Conservation (phyloP, 2,113 vertebrate species). For the Tychaedon coryphoeus region DNA sequence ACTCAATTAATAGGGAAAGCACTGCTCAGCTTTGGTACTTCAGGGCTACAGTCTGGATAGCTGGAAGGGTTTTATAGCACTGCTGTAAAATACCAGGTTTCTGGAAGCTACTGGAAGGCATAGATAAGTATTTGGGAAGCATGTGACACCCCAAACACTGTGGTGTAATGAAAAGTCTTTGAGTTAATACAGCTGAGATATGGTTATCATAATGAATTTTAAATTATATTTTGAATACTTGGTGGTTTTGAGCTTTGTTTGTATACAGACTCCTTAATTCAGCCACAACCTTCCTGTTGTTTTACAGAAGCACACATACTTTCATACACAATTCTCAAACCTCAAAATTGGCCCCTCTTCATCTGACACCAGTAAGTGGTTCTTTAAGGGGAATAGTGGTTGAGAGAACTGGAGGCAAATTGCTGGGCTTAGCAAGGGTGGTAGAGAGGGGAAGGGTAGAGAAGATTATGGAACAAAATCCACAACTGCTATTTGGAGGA, state of each 20-base stretch:
- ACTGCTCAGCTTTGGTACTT: neutral
- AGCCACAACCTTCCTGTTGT: neutral
- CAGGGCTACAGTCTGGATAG: neutral
- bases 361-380: neutral
- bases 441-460: neutral
- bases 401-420: neutral
- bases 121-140: neutral
- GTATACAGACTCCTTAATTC: neutral
- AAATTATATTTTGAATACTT: neutral
- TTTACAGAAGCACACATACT: neutral
- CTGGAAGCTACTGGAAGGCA: neutral
- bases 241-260: neutral
- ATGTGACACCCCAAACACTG: neutral
- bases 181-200: neutral
- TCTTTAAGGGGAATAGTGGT: neutral
- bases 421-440: neutral
- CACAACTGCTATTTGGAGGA: neutral
- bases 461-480: neutral
- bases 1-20: neutral
- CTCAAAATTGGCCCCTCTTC: neutral
- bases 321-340: neutral
- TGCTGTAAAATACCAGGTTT: neutral
- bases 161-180: neutral
- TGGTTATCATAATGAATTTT: neutral
- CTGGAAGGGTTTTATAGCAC: neutral